Base-by-base conservation (phyloP, 64 coral and sea anemone species). In the Astreopora myriophthalma region DNA sequence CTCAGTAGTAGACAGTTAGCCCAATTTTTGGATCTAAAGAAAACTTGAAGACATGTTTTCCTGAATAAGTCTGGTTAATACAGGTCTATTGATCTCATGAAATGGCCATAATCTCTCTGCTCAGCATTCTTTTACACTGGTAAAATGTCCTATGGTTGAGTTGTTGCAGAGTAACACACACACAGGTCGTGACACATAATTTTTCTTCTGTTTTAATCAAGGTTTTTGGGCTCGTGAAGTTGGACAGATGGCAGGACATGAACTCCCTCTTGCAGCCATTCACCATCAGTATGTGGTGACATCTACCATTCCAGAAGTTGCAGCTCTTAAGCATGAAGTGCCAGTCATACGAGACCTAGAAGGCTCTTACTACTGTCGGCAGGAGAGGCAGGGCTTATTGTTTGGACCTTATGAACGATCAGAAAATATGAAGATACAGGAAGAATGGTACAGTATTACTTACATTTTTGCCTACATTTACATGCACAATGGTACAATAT, bases 151-250 rank as follows among this genome's bases (percentile, higher is more conserved):
- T n/a, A n/a, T n/a, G n/a, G n/a, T n/a, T n/a, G n/a, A n/a, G n/a
- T n/a, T n/a, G n/a, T n/a, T n/a, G n/a, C n/a, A n/a, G n/a, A n/a
- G n/a, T n/a, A n/a, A n/a, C n/a, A n/a, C n/a, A 3, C 51, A 13
- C 16, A 3, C 8, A 20, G 16, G 5, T n/a, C 17, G 3, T 6
- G 20, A 38, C 71, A 20, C 0, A 48, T 51, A 29, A 34, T 1
- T 22, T 17, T 58, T 7, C 6, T 60, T 5, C 33, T 44, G n/a
- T 17, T 17, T 32, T 0, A 23, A 4, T 71, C 1, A 25, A 99
- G 97, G 97, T 42, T 99, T 99, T 71, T 96, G 97, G 97, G 94
- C 86, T 36, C 92, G 94, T 76, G 97, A 99, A 38, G 72, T 99
- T 24, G 97, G 97, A 31, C 75, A 27, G 8, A 93, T 99, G 94